phyloP scores from a whole-genome alignment of 2,113 vertebrate genomes.

The Herpailurus yagouaroundi region DNA sequence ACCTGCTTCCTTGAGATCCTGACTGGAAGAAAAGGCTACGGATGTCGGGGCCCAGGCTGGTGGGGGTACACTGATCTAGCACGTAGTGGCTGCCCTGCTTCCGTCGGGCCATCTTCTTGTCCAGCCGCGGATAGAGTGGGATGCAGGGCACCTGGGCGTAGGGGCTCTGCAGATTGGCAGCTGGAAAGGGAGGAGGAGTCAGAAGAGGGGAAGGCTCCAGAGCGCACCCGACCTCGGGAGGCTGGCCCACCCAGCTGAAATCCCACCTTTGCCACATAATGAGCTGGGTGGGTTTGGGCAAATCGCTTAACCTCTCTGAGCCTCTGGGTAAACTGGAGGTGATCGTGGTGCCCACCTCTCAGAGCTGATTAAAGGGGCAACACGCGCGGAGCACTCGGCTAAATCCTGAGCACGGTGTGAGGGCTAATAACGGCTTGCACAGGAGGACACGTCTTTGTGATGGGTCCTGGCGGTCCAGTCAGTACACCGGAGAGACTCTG shows the following conservation, averaged over 20 bases:
- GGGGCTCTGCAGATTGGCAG: constrained; percentile 66
- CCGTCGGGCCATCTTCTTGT: constrained; percentile 14
- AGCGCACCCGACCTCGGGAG: background rate
- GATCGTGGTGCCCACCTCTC: background rate
- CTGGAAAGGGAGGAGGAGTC: background rate
- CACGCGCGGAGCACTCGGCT: background rate
- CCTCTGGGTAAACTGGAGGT: background rate
- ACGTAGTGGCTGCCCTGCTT: constrained; percentile 26
- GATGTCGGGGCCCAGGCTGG: background rate
- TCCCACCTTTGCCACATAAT: background rate
- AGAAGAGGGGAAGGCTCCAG: background rate
- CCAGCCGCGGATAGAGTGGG: constrained; percentile 29
- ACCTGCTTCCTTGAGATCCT: constrained; percentile 70
- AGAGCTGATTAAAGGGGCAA: background rate
- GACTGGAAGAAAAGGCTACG: constrained; percentile 9
- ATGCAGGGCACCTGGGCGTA: constrained; percentile 70
- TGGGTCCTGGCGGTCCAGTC: background rate
- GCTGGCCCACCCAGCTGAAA: background rate
- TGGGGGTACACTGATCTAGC: background rate
- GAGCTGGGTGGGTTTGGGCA: background rate
- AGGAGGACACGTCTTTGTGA: background rate
- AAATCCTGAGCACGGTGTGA: background rate
- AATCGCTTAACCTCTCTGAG: background rate
- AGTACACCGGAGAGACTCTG: background rate
- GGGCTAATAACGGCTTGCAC: background rate